These are phyloP conservation scores for Branchellion lobata DNA, from an alignment of 2,888 invertebrate species.

Conservation along the genomic window DNA sequence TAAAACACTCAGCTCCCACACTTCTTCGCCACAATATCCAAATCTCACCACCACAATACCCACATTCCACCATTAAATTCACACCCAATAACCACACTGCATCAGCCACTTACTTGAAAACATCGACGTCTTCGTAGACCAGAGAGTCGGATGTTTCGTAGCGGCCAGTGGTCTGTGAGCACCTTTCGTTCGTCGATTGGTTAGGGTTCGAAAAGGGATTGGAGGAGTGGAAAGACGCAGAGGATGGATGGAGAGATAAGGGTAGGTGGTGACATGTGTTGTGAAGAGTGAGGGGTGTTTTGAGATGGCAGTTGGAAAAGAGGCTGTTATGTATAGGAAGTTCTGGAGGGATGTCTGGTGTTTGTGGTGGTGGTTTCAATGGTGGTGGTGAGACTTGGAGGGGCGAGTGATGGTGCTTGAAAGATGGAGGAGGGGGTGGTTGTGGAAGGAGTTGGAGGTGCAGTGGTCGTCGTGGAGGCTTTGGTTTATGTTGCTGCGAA, in stretches of 20 bases:
- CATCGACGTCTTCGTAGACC: constrained; percentile 78
- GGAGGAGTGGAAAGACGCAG: constrained; percentile 15
- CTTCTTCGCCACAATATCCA: too few relatives aligned
- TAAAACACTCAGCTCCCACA: too few relatives aligned
- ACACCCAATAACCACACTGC: too few relatives aligned
- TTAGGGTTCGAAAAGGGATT: constrained; percentile 52
- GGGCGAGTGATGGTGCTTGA: neutral
- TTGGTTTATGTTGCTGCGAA: neutral
- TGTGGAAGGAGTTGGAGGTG: neutral
- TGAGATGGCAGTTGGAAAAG: constrained; percentile 57
- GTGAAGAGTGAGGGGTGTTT: constrained; percentile 59
- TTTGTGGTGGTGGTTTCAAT: neutral
- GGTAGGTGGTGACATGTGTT: constrained; percentile 51
- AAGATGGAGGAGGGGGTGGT: neutral
- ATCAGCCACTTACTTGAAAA: neutral
- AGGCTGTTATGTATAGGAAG: too few relatives aligned
- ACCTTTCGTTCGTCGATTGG: constrained; percentile 49
- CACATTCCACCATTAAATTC: too few relatives aligned
- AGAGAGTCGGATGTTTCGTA: constrained; percentile 71
- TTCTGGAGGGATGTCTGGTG: neutral
- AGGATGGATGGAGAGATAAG: neutral
- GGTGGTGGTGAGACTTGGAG: neutral
- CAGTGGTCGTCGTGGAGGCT: neutral
- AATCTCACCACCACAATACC: too few relatives aligned
- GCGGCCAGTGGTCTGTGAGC: constrained; percentile 62